Conservation (phyloP, 2,888 invertebrate species). For the Eristalinus sepulchralis region DNA sequence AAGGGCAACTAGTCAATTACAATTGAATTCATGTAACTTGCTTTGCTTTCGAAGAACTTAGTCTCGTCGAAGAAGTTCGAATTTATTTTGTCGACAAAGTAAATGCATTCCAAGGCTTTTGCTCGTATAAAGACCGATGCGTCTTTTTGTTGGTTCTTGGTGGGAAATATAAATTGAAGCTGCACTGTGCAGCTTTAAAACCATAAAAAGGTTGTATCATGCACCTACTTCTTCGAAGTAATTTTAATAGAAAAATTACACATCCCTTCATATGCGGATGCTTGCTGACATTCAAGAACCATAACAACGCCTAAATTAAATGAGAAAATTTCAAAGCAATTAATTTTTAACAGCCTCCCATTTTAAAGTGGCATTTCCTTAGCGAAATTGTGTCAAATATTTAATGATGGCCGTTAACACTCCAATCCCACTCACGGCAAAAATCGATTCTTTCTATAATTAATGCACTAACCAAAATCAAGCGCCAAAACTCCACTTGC, state of each 20-base stretch:
- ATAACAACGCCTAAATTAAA: not conserved
- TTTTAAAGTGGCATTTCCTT: slow-evolving; percentile 1
- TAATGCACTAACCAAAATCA: slow-evolving; percentile 8
- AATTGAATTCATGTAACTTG: no score
- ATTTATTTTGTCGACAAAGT: no score
- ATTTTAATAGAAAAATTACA: not conserved
- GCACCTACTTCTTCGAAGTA: not conserved
- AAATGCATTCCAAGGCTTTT: no score
- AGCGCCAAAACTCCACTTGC: slow-evolving; percentile 15
- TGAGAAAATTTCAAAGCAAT: not conserved
- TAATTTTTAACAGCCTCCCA: not conserved
- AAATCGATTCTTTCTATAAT: slow-evolving; percentile 20
- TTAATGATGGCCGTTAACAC: slow-evolving; percentile 10
- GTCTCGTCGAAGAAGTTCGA: no score
- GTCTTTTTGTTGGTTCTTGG: no score
- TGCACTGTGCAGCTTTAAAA: no score
- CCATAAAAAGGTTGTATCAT: no score
- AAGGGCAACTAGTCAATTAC: no score
- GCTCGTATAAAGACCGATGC: no score
- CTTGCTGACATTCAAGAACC: not conserved
- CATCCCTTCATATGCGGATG: not conserved
- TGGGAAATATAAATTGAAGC: no score
- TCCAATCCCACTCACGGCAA: not conserved
- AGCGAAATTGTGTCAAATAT: not conserved
- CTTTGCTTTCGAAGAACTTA: no score